phyloP scores from a whole-genome alignment of 2,888 invertebrate species.

The Schrankia costaestrigalis region DNA sequence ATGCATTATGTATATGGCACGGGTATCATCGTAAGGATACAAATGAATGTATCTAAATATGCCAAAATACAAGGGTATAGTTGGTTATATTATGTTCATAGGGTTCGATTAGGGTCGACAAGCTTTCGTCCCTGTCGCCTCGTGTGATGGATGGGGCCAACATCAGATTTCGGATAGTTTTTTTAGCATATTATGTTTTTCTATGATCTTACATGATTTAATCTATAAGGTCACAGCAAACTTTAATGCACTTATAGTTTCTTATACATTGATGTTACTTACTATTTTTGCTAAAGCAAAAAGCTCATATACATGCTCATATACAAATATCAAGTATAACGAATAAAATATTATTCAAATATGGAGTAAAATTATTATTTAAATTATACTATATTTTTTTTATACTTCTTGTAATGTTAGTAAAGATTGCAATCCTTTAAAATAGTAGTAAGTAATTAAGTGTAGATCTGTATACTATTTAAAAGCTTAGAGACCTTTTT shows the following conservation, averaged over 20 bases:
- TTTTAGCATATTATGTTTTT: slow-evolving; percentile 57
- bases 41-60: slow-evolving; percentile 35
- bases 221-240: slow-evolving; percentile 40
- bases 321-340: too few species aligned
- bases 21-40: slow-evolving; percentile 18
- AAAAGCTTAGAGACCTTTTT: too few species aligned
- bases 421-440: too few species aligned
- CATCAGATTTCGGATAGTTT: slow-evolving; percentile 72
- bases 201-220: slow-evolving; percentile 32
- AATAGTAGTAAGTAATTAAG: too few species aligned
- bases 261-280: too few species aligned
- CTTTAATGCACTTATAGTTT: slow-evolving; percentile 2
- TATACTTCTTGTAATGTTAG: too few species aligned
- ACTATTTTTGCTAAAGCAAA: too few species aligned
- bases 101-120: slow-evolving; percentile 76
- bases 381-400: too few species aligned
- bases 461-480: too few species aligned
- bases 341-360: too few species aligned
- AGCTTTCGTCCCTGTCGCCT: slow-evolving; percentile 68
- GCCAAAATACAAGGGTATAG: slow-evolving; percentile 29
- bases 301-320: too few species aligned
- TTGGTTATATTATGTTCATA: slow-evolving; percentile 48
- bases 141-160: slow-evolving; percentile 68
- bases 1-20: slow-evolving; percentile 20
- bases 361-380: too few species aligned